These are phyloP conservation scores for Lichenostomus cassidix DNA, from an alignment of 2,113 vertebrate genomes.

Conservation along the genomic window DNA sequence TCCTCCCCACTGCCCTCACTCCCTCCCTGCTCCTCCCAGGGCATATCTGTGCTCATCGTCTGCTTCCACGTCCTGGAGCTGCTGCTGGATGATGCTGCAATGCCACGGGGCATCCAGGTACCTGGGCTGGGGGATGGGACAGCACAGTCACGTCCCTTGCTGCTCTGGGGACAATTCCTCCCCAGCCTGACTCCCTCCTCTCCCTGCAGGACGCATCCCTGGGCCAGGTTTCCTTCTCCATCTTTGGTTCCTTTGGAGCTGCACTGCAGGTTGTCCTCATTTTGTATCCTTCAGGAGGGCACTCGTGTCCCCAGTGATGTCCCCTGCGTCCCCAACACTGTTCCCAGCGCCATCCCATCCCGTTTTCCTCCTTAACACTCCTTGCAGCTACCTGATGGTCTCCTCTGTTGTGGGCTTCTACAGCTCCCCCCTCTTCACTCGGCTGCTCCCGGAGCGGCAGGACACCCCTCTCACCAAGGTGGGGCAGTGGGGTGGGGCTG, in stretches of 20 bases:
- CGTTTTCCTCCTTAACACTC: conserved; percentile 42
- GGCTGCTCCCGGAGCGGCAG: conserved; percentile 81
- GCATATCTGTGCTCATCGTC: conserved; percentile 90
- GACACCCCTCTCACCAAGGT: conserved; percentile 95
- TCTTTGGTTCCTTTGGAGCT: conserved; percentile 92
- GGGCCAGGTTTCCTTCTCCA: conserved; percentile 93
- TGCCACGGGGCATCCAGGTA: conserved; percentile 96
- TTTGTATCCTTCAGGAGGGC: conserved; percentile 87
- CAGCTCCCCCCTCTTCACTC: conserved; percentile 88
- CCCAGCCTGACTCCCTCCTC: not conserved
- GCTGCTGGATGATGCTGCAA: conserved; percentile 89
- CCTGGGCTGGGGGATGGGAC: fast-evolving
- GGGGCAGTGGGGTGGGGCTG: not conserved
- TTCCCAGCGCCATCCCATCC: not conserved
- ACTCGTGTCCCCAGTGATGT: not conserved
- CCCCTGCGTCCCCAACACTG: not conserved
- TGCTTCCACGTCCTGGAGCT: conserved; percentile 93
- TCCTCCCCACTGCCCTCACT: not conserved
- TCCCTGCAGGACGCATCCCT: conserved; percentile 82
- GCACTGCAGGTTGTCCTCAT: conserved; percentile 93
- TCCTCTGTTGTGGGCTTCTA: conserved; percentile 96
- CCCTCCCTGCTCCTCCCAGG: conserved; percentile 71
- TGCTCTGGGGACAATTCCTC: not conserved
- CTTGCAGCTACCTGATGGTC: conserved; percentile 89
- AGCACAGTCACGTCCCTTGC: fast-evolving